Percentiles rank a stretch among this genome's conserved stretches.
These are phyloP conservation scores for Conger conger DNA, from an alignment of 2,113 vertebrate genomes.

Conservation along the genomic window DNA sequence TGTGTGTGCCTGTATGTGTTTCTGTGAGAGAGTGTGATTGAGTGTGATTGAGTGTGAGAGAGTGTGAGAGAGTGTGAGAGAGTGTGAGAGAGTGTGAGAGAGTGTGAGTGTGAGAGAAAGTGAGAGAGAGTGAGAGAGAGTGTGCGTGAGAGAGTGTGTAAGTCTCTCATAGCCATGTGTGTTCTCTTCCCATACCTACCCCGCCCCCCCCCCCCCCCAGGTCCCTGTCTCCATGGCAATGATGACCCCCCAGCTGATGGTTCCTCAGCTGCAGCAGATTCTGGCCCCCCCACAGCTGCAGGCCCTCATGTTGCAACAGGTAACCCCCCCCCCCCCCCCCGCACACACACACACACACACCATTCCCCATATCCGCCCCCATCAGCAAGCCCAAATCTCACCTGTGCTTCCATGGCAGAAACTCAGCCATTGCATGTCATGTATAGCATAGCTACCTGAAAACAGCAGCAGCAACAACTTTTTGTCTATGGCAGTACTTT, in stretches of 20 bases:
- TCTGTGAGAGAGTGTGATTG: no score
- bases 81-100: no score
- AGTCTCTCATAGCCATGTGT: neutral
- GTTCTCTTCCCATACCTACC: neutral
- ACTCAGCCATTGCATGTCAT: no score
- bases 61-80: no score
- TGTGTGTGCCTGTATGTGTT: neutral
- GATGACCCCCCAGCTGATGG: constrained; percentile 1
- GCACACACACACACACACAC: neutral
- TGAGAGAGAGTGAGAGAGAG: no score
- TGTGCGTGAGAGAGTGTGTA: no score
- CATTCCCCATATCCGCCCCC: neutral
- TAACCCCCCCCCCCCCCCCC: neutral
- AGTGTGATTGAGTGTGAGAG: no score
- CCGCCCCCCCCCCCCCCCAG: neutral
- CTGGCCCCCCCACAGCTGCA: neutral
- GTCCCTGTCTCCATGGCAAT: neutral
- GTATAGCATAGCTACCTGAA: no score
- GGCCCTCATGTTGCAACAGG: neutral
- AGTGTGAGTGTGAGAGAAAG: no score
- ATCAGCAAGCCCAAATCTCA: neutral
- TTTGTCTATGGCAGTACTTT: no score
- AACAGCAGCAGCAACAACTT: no score
- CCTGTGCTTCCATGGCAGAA: no score
- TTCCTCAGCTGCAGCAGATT: constrained; percentile 1